Evolutionary conservation across 1,140 invertebrate species (phyloP).

Genomic region (Euwallacea similis): DNA sequence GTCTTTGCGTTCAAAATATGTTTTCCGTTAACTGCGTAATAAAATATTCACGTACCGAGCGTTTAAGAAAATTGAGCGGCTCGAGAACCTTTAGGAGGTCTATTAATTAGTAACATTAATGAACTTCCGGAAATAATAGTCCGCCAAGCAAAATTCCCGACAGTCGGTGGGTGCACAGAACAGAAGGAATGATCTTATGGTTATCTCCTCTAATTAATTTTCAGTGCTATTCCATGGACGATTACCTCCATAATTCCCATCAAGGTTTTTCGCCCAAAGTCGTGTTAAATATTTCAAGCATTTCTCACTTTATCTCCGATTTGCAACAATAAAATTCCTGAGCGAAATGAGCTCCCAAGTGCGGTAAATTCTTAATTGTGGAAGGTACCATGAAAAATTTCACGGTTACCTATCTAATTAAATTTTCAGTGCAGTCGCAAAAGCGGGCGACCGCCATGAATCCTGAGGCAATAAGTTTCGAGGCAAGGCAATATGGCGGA

Average conservation of each 20-base stretch:
- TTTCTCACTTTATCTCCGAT: too few relatives aligned
- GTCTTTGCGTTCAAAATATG: too few relatives aligned
- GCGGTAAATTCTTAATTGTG: neutral
- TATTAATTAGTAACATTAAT: slow-evolving; percentile 27
- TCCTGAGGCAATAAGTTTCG: neutral
- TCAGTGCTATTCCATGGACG: neutral
- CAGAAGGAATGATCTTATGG: slow-evolving; percentile 9
- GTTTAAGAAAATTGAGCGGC: slow-evolving; percentile 17
- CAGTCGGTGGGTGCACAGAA: neutral
- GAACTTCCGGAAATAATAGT: slow-evolving; percentile 22
- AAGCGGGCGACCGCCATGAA: neutral
- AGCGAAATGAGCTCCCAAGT: neutral
- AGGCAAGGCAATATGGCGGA: neutral
- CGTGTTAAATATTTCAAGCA: too few relatives aligned
- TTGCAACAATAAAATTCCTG: neutral
- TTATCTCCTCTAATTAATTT: slow-evolving; percentile 16
- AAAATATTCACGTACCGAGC: slow-evolving; percentile 15
- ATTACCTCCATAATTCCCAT: neutral
- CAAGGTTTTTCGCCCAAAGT: neutral
- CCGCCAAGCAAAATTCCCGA: slow-evolving; percentile 5
- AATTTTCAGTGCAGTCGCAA: slow-evolving; percentile 7
- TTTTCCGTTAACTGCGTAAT: neutral
- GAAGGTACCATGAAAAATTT: neutral
- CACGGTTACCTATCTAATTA: neutral
- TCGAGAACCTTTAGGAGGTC: slow-evolving; percentile 15